These are phyloP conservation scores for Synanthedon formicaeformis DNA, from an alignment of 2,888 invertebrate species.

Conservation along the genomic window DNA sequence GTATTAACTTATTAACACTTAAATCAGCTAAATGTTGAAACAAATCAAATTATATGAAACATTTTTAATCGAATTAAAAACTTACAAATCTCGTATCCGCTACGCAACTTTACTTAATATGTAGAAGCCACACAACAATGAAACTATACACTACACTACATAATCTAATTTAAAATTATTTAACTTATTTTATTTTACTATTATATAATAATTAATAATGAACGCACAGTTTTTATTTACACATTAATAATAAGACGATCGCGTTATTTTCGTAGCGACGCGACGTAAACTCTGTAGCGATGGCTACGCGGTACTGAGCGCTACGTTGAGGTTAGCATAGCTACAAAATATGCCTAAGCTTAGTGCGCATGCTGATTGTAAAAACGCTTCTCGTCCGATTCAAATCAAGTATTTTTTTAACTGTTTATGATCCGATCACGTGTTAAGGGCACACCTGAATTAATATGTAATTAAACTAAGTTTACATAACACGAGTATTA, in stretches of 20 bases:
- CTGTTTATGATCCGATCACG: background rate
- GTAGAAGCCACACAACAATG: conserved; percentile 4
- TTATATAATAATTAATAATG: background rate
- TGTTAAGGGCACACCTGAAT: too few species aligned
- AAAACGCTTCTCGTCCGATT: background rate
- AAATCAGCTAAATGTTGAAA: background rate
- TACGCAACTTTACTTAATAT: conserved; percentile 1
- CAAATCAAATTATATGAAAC: background rate
- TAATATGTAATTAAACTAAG: too few species aligned
- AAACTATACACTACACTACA: background rate
- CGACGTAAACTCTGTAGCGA: conserved; percentile 24
- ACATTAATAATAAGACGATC: conserved; percentile 14
- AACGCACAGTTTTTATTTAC: background rate
- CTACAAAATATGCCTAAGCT: background rate
- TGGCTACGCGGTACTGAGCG: conserved; percentile 36
- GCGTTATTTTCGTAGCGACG: conserved; percentile 21
- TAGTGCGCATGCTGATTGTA: background rate
- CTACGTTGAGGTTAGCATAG: conserved; percentile 3
- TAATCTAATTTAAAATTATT: background rate
- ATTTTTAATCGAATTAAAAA: background rate
- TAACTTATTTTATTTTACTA: background rate
- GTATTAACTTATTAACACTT: too few species aligned
- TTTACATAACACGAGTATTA: too few species aligned
- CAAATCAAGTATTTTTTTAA: background rate
- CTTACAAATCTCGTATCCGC: conserved; percentile 4